phyloP scores from a whole-genome alignment of 2,113 vertebrate genomes.

The Tetrao urogallus region DNA sequence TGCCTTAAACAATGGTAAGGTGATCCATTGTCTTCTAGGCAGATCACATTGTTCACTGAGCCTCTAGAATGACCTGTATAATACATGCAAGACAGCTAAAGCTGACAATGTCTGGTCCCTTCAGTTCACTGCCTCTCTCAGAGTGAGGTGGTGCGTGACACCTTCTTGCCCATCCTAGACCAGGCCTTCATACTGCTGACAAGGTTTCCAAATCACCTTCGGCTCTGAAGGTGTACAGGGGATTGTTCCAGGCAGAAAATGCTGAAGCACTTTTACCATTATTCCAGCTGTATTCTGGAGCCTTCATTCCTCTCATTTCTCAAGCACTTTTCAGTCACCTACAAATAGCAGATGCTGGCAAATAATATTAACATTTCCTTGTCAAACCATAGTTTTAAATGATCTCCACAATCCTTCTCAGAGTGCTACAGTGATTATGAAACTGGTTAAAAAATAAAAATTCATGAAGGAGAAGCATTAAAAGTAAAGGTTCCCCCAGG shows the following conservation, averaged over 20 bases:
- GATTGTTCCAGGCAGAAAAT: no score
- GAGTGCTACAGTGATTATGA: background rate
- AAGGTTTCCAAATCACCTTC: no score
- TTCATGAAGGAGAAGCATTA: background rate
- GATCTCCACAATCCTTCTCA: background rate
- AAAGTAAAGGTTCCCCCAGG: background rate
- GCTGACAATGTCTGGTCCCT: background rate
- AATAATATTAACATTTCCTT: background rate
- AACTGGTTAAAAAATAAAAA: accelerated
- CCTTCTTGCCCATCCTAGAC: no score
- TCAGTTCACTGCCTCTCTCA: background rate
- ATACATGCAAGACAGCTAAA: background rate
- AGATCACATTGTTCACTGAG: background rate
- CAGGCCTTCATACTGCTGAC: no score
- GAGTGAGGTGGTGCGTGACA: background rate
- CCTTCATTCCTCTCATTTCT: background rate
- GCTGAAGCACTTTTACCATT: no score
- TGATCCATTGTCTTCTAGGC: background rate
- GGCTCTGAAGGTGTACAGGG: no score
- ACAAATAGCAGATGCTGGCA: background rate
- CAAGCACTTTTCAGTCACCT: accelerated
- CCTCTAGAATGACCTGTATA: background rate
- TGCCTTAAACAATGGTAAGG: background rate
- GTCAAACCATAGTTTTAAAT: background rate
- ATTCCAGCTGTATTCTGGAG: no score